Percentiles rank a stretch among this genome's conserved stretches.
phyloP scores from a whole-genome alignment of 2,797 vertebrate genomes.

The Myripristis murdjan region DNA sequence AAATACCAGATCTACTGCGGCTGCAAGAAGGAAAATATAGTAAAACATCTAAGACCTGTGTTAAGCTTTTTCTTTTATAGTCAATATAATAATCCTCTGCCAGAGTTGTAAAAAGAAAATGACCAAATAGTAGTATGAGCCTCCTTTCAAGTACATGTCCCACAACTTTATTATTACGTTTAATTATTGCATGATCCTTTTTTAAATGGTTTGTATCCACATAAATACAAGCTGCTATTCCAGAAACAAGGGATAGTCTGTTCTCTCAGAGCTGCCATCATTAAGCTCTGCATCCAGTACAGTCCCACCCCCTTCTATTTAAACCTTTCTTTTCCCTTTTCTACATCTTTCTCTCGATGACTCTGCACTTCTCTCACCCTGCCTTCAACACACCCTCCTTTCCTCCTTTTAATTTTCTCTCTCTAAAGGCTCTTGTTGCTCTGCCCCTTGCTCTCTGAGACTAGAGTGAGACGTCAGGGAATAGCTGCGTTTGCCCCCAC shows the following conservation, averaged over 20 bases:
- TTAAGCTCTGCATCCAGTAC: conserved; percentile 6
- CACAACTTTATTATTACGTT: background rate
- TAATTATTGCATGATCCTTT: background rate
- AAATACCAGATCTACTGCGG: background rate
- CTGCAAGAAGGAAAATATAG: background rate
- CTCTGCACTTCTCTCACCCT: background rate
- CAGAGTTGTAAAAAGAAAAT: too few relatives aligned
- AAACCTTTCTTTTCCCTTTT: conserved; percentile 7
- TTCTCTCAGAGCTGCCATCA: conserved; percentile 5
- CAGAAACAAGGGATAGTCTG: background rate
- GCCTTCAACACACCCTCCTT: conserved; percentile 15
- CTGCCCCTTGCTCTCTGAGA: conserved; percentile 55
- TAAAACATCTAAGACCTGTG: background rate
- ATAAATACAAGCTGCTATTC: background rate
- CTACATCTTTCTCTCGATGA: background rate
- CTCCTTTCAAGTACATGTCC: too few relatives aligned
- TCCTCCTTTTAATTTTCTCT: conserved; percentile 71
- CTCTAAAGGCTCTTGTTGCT: conserved; percentile 52
- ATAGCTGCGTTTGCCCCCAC: conserved; percentile 53
- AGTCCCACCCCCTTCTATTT: background rate
- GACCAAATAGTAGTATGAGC: too few relatives aligned
- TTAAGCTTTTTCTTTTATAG: too few relatives aligned
- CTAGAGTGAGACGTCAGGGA: conserved; percentile 62
- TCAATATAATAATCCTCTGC: too few relatives aligned
- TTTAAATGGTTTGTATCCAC: too few relatives aligned